Evolutionary conservation across 1,140 invertebrate genomes (phyloP).

Genomic region (Papilio polytes): DNA sequence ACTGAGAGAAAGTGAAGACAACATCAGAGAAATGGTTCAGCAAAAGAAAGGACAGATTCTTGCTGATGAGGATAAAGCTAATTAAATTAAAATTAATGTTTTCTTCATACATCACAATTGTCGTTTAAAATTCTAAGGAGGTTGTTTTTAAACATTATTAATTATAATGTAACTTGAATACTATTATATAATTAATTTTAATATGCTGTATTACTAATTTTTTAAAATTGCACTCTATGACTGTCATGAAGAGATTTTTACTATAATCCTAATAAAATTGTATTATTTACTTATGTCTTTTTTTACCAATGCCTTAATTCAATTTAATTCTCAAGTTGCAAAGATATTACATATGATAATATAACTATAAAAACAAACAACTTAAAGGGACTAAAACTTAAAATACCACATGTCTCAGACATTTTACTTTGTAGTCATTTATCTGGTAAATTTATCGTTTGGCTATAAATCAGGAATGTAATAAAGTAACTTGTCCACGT

Average conservation of each 20-base stretch:
- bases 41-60: slow-evolving; percentile 84
- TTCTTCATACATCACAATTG: not conserved
- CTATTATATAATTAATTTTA: not conserved
- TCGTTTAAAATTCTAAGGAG: not conserved
- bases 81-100: not conserved
- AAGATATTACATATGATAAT: not conserved
- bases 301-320: not conserved
- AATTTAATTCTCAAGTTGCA: not conserved
- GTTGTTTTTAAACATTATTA: not conserved
- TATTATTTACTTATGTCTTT: not conserved
- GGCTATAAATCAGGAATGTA: no score
- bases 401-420: no score
- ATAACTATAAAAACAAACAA: no score
- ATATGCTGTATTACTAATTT: not conserved
- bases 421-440: no score
- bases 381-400: not conserved
- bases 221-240: not conserved
- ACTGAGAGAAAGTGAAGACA: slow-evolving; percentile 93
- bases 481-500: no score
- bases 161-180: not conserved
- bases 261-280: not conserved
- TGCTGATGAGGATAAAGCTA: slow-evolving; percentile 51
- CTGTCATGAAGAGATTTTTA: not conserved
- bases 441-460: no score
- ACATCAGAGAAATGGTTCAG: slow-evolving; percentile 93